Base-by-base conservation (phyloP, 2,797 vertebrate species). In the Microctenopoma steveboyesi region DNA sequence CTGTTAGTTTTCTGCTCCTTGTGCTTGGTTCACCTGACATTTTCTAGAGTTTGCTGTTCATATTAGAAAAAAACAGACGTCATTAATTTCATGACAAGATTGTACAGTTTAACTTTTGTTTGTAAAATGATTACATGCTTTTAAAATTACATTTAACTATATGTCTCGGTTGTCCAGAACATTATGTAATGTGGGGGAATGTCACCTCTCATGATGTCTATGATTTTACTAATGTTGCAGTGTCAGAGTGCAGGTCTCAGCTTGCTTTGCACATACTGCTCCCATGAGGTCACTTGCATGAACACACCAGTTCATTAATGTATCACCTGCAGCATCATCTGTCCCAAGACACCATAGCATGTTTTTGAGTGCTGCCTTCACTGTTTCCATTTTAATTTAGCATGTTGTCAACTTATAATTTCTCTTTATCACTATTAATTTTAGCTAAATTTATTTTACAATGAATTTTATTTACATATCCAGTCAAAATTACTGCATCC, bases 221-320 rank as follows among this genome's bases (percentile, higher is more conserved):
- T 3, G n/a, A 57, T 37, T 57, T 56, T 50, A 3, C 7, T 9
- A 18, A 61, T 73, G 79, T 39, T 51, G 42, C 69, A 65, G 65
- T 78, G 64, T 52, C 7, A 68, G 57, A 56, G 51, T 69, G 61
- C 92, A 93, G 81, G 93, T 92, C 85, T 75, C 88, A 87, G 93
- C 93, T 93, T 93, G 93, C 84, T 75, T 73, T 47, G 83, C 89
- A 89, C 81, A 22, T 68, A 48, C 69, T 77, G 22, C 50, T 76
- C 90, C 87, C 87, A 13, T 3, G 77, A 78, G 82, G 43, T 15
- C 13, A 5, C 60, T 43, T 1, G 15, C 59, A 69, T 42, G 35
- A 78, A 62, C 69, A 69, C 63, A 65, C 14, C 12, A 33, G 53
- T 76, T 93, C 72, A 90, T 92, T 92, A 92, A 79, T 78, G 82